phyloP scores from a whole-genome alignment of 2,888 invertebrate genomes.

The Himalopsyche anomala region DNA sequence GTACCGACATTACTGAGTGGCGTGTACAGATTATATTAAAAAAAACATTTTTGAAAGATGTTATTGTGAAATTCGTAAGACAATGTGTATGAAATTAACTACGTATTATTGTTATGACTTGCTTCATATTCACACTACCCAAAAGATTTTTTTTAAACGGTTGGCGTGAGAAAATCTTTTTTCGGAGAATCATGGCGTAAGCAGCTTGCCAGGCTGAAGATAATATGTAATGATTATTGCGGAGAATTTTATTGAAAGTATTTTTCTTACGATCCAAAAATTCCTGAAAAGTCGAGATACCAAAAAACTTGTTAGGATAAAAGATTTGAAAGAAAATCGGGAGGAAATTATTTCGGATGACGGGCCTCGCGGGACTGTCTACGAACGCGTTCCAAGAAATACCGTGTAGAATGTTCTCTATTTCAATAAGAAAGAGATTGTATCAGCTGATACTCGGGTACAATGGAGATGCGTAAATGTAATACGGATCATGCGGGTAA shows the following conservation, averaged over 20 bases:
- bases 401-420: slow-evolving; percentile 14
- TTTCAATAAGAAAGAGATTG: slow-evolving; percentile 42
- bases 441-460: slow-evolving; percentile 27
- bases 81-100: too few species aligned
- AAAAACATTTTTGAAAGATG: too few species aligned
- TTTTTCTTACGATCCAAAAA: not conserved
- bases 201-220: not conserved
- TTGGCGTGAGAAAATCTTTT: not conserved
- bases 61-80: too few species aligned
- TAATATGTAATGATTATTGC: slow-evolving; percentile 8
- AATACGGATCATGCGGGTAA: slow-evolving; percentile 2
- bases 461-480: slow-evolving; percentile 40
- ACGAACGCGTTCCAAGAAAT: slow-evolving; percentile 13
- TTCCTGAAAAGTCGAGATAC: slow-evolving; percentile 18
- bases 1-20: too few species aligned
- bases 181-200: too few species aligned
- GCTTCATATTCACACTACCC: too few species aligned
- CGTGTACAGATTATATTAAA: too few species aligned
- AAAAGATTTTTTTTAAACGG: not conserved
- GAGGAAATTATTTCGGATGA: slow-evolving; percentile 31
- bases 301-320: slow-evolving; percentile 23
- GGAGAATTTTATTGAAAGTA: not conserved
- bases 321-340: slow-evolving; percentile 38
- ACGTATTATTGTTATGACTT: too few species aligned
- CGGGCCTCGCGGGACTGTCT: not conserved